Percentiles rank a stretch among this genome's conserved stretches.
Evolutionary conservation across 92 coral and sea anemone species (phyloP).

Genomic region (Epizoanthus fatuus): DNA sequence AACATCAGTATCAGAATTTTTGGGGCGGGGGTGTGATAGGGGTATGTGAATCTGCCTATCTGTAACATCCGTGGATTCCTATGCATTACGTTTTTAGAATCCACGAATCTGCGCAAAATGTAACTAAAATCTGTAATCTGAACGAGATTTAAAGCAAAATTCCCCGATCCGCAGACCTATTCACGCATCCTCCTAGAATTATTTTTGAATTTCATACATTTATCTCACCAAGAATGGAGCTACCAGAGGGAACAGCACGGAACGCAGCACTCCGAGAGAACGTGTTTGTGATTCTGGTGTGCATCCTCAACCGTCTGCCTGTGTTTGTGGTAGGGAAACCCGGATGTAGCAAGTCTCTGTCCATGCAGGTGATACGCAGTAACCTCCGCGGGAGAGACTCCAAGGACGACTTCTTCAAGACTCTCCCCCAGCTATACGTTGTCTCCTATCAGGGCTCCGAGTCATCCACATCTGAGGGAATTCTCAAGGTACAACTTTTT

Average conservation of each 20-base stretch:
- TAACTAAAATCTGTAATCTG: no score
- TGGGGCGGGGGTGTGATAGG: no score
- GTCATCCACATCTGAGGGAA: slow-evolving; percentile 64
- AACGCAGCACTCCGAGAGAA: slow-evolving; percentile 57
- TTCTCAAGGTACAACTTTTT: slow-evolving; percentile 38
- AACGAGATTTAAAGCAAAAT: neutral
- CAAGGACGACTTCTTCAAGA: slow-evolving; percentile 46
- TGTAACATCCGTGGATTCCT: no score
- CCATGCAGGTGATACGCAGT: slow-evolving; percentile 67
- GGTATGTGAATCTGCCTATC: no score
- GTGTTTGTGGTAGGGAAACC: slow-evolving; percentile 66
- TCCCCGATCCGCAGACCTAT: neutral
- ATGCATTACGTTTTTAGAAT: no score
- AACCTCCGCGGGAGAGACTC: slow-evolving; percentile 48
- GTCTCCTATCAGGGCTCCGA: slow-evolving; percentile 60
- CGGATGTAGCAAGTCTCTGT: slow-evolving; percentile 52
- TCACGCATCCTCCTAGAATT: neutral
- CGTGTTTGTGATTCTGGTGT: slow-evolving; percentile 55
- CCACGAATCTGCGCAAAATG: no score
- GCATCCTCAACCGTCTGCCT: slow-evolving; percentile 43
- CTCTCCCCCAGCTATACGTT: slow-evolving; percentile 51
- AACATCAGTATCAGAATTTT: no score
- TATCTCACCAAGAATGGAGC: slow-evolving; percentile 29
- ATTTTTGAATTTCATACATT: neutral
- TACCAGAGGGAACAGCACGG: slow-evolving; percentile 49